Base-by-base conservation (phyloP, 2,888 invertebrate species). In the Lepetodrilus schrolli region DNA sequence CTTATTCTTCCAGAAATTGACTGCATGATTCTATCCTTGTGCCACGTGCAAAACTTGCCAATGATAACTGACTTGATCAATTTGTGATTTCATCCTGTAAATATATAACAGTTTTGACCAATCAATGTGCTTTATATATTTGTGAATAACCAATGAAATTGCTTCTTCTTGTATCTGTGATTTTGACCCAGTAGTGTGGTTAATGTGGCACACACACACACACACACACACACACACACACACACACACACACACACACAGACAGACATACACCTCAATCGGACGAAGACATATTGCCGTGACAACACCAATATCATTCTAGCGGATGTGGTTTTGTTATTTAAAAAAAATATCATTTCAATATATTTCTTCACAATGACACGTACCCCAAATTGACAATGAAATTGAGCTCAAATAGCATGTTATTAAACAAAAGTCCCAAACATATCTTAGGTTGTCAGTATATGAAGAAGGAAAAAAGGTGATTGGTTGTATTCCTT, bases 71-170 rank as follows among this genome's bases (percentile, higher is more conserved):
- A 13, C 34, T 47, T 21, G 26, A 43, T 17, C 10, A 30, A 68
- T 10, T 47, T 68, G 68, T 68, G 68, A 68, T 68, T 68, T 68
- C 38, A 68, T 68, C 47, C 13, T 68, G 68, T 68, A 68, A 23
- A 68, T 68, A 68, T 23, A 47, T 43, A 26, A 30, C n/a, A n/a
- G n/a, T 70, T 17, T 65, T 72, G 72, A 72, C 72, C 72, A 72
- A 72, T 72, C 65, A 58, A 43, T 72, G 72, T 72, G 72, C 72
- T 72, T 72, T 72, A 58, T 48, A 58, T 70, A 49, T 70, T 38
- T 66, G 37, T 38, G 21, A 20, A 66, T 66, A 66, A 68, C 68
- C 68, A 47, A 68, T 68, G 68, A 68, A 68, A 68, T 68, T 68
- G 43, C 38, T 47, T 68, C 38, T 47, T 68, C 43, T 68, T 68